phyloP scores from a whole-genome alignment of 2,888 invertebrate species.

The Rotaria sp. region DNA sequence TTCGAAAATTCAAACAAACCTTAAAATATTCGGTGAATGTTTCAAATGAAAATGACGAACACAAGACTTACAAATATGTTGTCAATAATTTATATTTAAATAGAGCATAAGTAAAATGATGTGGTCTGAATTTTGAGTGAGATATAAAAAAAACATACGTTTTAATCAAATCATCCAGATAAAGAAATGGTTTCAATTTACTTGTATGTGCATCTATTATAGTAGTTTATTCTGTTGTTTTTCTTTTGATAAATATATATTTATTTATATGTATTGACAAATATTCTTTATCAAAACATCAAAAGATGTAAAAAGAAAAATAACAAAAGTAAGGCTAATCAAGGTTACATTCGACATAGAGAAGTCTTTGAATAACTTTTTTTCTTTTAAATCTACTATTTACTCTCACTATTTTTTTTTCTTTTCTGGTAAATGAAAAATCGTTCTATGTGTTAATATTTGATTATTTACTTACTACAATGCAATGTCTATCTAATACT shows the following conservation, averaged over 20 bases:
- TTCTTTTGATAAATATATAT: neutral
- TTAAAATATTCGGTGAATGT: too few relatives aligned
- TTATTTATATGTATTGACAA: neutral
- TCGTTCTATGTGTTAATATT: neutral
- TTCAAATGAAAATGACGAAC: too few relatives aligned
- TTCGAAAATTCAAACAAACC: too few relatives aligned
- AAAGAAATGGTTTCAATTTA: neutral
- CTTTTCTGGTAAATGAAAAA: neutral
- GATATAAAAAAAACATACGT: too few relatives aligned
- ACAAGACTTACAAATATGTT: too few relatives aligned
- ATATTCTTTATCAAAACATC: neutral
- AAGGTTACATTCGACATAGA: neutral
- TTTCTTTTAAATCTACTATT: neutral
- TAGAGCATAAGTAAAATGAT: too few relatives aligned
- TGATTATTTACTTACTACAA: neutral
- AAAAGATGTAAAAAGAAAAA: neutral
- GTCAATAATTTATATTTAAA: too few relatives aligned
- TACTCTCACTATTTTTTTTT: neutral
- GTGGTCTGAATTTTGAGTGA: too few relatives aligned
- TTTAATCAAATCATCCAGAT: neutral
- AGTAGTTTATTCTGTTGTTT: neutral
- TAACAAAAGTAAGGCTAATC: neutral
- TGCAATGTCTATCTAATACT: neutral
- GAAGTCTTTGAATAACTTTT: neutral
- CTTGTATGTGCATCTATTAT: neutral